Conservation (phyloP, 2,113 vertebrate species). For the Otocyon megalotis region DNA sequence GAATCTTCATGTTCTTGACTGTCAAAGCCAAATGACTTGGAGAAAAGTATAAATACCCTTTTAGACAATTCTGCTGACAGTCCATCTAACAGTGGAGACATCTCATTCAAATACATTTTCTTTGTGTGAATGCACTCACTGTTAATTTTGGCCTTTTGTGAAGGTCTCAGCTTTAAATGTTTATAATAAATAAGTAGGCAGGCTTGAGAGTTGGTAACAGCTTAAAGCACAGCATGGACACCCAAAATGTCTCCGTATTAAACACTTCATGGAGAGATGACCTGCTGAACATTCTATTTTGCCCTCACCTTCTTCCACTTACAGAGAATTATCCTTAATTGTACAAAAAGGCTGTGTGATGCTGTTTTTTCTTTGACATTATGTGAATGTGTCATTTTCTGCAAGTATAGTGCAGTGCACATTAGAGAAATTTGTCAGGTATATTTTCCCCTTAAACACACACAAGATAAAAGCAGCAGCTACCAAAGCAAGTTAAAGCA, state of each 20-base stretch:
- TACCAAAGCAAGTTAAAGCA: constrained; percentile 22
- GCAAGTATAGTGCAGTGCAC: neutral
- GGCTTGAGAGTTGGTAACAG: constrained; percentile 61
- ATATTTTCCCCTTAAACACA: constrained; percentile 51
- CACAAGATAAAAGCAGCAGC: constrained; percentile 42
- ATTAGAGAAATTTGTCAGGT: constrained; percentile 28
- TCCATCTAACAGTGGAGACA: constrained; percentile 1
- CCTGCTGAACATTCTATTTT: constrained; percentile 70
- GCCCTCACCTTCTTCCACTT: constrained; percentile 67
- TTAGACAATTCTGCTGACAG: neutral
- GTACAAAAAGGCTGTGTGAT: constrained; percentile 68
- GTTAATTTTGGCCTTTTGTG: constrained; percentile 71
- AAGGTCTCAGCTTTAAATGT: constrained; percentile 71
- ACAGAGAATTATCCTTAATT: constrained; percentile 78
- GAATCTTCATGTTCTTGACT: neutral
- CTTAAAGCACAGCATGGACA: constrained; percentile 64
- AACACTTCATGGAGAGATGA: constrained; percentile 44
- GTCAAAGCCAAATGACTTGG: constrained; percentile 20
- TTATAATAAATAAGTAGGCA: constrained; percentile 76
- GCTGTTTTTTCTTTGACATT: constrained; percentile 78
- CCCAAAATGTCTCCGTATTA: constrained; percentile 47
- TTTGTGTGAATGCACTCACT: constrained; percentile 66
- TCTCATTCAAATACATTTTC: constrained; percentile 44
- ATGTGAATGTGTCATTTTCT: constrained; percentile 57
- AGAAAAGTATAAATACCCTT: neutral